Percentiles rank a stretch among this genome's conserved stretches.
Conservation (phyloP, 2,113 vertebrate species). For the Tretioscincus oriximinensis region DNA sequence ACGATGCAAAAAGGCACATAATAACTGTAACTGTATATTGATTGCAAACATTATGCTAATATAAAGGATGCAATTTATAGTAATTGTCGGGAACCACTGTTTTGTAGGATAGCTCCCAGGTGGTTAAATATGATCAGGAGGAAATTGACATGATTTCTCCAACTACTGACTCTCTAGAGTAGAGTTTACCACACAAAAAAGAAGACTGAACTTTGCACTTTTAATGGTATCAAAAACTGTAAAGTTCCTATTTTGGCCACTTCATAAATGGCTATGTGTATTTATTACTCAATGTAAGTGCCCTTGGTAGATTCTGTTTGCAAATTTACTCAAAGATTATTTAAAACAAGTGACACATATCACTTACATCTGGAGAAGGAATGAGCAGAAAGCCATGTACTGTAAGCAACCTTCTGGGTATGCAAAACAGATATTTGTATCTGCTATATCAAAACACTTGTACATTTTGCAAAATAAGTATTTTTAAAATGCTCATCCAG, state of each 20-base stretch:
- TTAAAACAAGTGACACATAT: background rate
- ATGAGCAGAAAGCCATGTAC: background rate
- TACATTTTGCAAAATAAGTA: background rate
- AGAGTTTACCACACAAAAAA: too few relatives aligned
- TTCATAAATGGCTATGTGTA: slow-evolving; percentile 4
- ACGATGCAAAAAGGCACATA: too few relatives aligned
- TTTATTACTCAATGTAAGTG: background rate
- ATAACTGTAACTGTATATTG: too few relatives aligned
- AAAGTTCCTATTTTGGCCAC: background rate
- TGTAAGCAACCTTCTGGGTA: background rate
- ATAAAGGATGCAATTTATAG: too few relatives aligned
- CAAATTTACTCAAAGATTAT: background rate
- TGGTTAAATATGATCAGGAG: background rate
- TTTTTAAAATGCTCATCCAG: background rate
- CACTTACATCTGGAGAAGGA: background rate
- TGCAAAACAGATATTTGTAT: background rate
- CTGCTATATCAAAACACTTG: too few relatives aligned
- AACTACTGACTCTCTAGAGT: background rate
- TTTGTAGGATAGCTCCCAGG: background rate
- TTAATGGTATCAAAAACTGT: background rate
- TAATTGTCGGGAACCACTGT: background rate
- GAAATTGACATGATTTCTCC: background rate
- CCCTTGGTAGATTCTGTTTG: background rate
- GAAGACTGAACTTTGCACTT: too few relatives aligned
- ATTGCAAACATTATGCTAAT: too few relatives aligned